These are phyloP conservation scores for Erebia aethiops DNA, from an alignment of 2,888 invertebrate species.

Conservation along the genomic window DNA sequence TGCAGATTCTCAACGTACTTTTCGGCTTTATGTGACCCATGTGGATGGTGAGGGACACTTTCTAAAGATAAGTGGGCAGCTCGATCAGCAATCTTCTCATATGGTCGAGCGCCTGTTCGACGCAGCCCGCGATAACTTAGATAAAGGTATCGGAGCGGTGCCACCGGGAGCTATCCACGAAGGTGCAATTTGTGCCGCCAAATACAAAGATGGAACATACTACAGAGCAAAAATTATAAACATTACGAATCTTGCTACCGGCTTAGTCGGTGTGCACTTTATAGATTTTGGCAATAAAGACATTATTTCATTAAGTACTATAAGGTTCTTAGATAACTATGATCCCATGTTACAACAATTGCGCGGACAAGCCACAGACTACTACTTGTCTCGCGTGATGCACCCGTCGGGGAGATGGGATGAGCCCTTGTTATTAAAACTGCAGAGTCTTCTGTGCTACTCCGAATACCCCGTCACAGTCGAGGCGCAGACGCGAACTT, in stretches of 20 bases:
- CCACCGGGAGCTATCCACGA: slow-evolving; percentile 74
- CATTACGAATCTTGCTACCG: slow-evolving; percentile 70
- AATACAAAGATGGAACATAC: slow-evolving; percentile 86
- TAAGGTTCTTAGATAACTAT: slow-evolving; percentile 82
- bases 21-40: slow-evolving; percentile 84
- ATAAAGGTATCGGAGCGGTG: slow-evolving; percentile 73
- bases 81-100: slow-evolving; percentile 81
- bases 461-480: slow-evolving; percentile 65
- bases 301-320: slow-evolving; percentile 81
- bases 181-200: slow-evolving; percentile 85
- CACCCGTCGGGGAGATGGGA: slow-evolving; percentile 82
- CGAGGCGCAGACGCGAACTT: slow-evolving; percentile 64
- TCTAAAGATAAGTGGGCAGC: slow-evolving; percentile 88
- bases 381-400: slow-evolving; percentile 82
- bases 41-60: slow-evolving; percentile 87
- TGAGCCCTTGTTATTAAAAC: slow-evolving; percentile 64
- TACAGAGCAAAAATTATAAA: slow-evolving; percentile 85
- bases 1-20: slow-evolving; percentile 62
- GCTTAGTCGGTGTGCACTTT: slow-evolving; percentile 85
- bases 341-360: slow-evolving; percentile 75
- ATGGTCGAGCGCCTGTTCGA: slow-evolving; percentile 81
- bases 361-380: slow-evolving; percentile 84
- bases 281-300: slow-evolving; percentile 87
- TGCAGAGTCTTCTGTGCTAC: slow-evolving; percentile 72
- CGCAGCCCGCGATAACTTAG: slow-evolving; percentile 65